Evolutionary conservation across 2,113 vertebrate species (phyloP).

Genomic region (Columba janthina): DNA sequence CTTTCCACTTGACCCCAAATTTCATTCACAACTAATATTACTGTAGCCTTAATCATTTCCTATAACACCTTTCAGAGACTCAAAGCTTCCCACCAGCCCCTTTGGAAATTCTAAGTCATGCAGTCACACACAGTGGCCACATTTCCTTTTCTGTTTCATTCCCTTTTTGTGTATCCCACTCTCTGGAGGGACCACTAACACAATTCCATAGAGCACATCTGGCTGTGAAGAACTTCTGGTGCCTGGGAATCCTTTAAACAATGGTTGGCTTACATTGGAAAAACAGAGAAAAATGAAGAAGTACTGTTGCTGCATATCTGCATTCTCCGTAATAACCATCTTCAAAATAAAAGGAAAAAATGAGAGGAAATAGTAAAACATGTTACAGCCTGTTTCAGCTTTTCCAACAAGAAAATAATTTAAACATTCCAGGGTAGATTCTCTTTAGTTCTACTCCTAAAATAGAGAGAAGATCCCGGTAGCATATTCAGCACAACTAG

Average conservation of each 20-base stretch:
- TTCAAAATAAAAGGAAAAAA: neutral
- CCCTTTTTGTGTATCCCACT: neutral
- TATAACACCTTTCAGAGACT: neutral
- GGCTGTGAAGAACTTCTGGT: neutral
- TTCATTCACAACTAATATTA: neutral
- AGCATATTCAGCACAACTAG: neutral
- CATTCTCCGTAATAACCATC: neutral
- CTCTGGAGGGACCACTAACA: neutral
- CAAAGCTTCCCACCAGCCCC: neutral
- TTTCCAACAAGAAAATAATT: neutral
- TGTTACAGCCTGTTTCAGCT: neutral
- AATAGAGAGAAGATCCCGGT: neutral
- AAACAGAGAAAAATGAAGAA: neutral
- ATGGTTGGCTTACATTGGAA: accelerated
- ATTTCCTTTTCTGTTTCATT: neutral
- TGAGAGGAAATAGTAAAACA: neutral
- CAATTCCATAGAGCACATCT: neutral
- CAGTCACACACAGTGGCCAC: accelerated
- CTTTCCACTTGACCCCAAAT: neutral
- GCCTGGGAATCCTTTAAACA: neutral
- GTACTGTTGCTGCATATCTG: neutral
- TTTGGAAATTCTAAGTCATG: neutral
- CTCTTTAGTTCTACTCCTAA: neutral
- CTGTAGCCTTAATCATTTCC: neutral
- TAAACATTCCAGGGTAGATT: neutral